phyloP scores from a whole-genome alignment of 2,113 vertebrate species.

The Syngnathus floridae region DNA sequence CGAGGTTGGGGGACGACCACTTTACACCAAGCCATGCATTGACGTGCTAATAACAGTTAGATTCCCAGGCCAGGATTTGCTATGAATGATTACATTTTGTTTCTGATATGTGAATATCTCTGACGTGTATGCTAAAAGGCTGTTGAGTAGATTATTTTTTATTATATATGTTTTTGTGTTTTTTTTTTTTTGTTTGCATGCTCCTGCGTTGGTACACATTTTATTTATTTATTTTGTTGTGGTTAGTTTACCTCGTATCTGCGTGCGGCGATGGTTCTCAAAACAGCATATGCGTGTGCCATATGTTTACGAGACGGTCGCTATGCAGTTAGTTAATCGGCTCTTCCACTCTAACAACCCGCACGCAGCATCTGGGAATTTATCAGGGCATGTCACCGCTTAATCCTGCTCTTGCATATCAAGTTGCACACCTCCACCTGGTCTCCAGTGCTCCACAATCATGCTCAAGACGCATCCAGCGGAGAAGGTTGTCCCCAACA shows the following conservation, averaged over 20 bases:
- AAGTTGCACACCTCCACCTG: conserved; percentile 16
- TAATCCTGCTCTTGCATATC: conserved; percentile 47
- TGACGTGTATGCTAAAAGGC: background rate
- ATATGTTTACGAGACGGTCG: conserved; percentile 57
- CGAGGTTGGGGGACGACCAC: too few species aligned
- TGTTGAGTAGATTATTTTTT: background rate
- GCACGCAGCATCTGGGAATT: conserved; percentile 14
- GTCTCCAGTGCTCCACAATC: conserved; percentile 15
- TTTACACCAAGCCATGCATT: too few species aligned
- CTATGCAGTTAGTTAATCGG: conserved; percentile 59
- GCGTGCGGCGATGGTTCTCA: conserved; percentile 10
- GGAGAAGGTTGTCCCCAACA: background rate
- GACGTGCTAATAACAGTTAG: background rate
- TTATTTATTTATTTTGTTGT: background rate
- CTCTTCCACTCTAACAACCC: conserved; percentile 47
- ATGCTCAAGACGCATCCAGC: conserved; percentile 1
- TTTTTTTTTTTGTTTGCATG: too few species aligned
- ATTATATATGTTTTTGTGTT: too few species aligned
- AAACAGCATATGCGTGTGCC: conserved; percentile 50
- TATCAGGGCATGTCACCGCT: conserved; percentile 25
- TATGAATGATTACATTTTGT: background rate
- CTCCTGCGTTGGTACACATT: too few species aligned
- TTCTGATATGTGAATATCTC: background rate
- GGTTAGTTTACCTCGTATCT: background rate
- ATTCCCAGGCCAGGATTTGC: background rate